Evolutionary conservation across 1,140 invertebrate genomes (phyloP).

Genomic region (Musca domestica): DNA sequence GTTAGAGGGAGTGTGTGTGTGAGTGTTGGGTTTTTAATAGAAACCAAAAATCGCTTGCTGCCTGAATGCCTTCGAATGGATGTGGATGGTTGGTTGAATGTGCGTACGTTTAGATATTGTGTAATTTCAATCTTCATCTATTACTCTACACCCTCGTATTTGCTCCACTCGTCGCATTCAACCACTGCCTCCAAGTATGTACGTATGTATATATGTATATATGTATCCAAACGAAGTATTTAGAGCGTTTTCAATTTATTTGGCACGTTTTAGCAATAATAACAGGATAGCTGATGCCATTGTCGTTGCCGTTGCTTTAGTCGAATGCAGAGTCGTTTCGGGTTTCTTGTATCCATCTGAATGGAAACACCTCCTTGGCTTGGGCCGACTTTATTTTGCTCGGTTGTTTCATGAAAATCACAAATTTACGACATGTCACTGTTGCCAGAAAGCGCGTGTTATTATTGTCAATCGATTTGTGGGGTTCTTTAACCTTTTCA

Average conservation of each 20-base stretch:
- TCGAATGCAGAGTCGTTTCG: no score
- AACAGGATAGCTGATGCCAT: background rate
- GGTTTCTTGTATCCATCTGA: background rate
- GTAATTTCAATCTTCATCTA: no score
- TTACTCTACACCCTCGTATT: no score
- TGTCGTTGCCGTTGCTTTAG: no score
- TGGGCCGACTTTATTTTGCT: background rate
- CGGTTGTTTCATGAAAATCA: slow-evolving; percentile 6
- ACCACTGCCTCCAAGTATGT: background rate
- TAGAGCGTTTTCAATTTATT: slow-evolving; percentile 17
- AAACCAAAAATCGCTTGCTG: no score
- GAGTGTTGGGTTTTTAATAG: no score
- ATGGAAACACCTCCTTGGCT: background rate
- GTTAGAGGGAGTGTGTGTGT: no score
- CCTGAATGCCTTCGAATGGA: no score
- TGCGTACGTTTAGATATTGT: no score
- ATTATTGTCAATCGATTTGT: slow-evolving; percentile 19
- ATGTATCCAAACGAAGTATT: background rate
- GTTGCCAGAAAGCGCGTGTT: slow-evolving; percentile 17
- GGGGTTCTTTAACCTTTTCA: slow-evolving; percentile 18
- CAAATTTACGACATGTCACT: slow-evolving; percentile 15
- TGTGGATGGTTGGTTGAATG: no score
- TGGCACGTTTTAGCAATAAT: slow-evolving; percentile 18
- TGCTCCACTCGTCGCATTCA: background rate
- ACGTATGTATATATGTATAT: background rate